phyloP scores from a whole-genome alignment of 2,797 vertebrate species.

The Notolabrus celidotus region DNA sequence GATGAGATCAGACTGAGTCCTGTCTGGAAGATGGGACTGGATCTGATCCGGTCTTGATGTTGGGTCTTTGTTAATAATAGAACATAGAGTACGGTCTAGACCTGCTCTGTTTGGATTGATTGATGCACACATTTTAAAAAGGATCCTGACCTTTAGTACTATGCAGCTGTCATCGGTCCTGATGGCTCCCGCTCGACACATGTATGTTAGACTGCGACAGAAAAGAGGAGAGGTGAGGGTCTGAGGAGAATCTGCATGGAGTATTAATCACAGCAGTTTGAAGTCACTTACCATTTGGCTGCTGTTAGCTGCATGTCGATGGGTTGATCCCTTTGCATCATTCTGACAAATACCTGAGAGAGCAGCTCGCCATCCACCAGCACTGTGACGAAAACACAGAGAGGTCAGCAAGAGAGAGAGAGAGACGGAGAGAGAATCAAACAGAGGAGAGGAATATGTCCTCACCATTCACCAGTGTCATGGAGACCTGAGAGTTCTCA shows the following conservation, averaged over 20 bases:
- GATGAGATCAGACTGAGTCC: too few relatives aligned
- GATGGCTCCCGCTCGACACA: conserved; percentile 98
- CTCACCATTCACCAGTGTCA: conserved; percentile 98
- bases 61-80: too few relatives aligned
- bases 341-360: conserved; percentile 97
- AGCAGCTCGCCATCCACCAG: conserved; percentile 95
- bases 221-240: conserved; percentile 5
- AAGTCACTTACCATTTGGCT: conserved; percentile 94
- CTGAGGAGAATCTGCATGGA: neutral
- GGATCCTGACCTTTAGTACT: conserved; percentile 92
- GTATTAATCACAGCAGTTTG: rapidly evolving
- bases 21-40: too few relatives aligned
- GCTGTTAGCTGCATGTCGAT: conserved; percentile 99
- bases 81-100: too few relatives aligned
- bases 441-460: neutral
- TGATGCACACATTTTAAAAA: too few relatives aligned
- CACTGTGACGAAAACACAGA: conserved; percentile 80
- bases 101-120: too few relatives aligned
- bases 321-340: conserved; percentile 98
- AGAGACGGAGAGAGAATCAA: neutral
- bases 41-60: too few relatives aligned
- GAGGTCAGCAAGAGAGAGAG: neutral
- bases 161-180: conserved; percentile 93
- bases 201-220: conserved; percentile 95
- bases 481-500: conserved; percentile 97